Evolutionary conservation across 2,888 invertebrate genomes (phyloP).

Genomic region (Dioctria rufipes): DNA sequence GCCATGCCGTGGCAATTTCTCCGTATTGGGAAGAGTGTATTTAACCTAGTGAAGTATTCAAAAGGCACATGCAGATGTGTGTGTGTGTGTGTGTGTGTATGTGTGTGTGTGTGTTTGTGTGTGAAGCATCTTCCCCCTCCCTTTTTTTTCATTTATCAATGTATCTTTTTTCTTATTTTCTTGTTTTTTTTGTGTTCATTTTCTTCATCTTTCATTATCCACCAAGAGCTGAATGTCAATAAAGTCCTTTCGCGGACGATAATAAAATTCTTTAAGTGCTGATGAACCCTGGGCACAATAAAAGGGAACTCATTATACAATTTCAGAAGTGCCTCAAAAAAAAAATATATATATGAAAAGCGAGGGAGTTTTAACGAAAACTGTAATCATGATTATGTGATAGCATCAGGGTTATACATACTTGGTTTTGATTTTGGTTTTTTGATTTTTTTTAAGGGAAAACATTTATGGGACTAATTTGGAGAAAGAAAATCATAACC

Average conservation of each 20-base stretch:
- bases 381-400: conserved; percentile 43
- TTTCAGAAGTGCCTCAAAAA: conserved; percentile 37
- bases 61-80: conserved; percentile 12
- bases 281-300: conserved; percentile 48
- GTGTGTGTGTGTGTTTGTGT: background rate
- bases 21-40: conserved; percentile 16
- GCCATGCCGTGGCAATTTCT: background rate
- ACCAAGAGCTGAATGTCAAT: conserved; percentile 41
- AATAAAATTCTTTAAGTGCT: conserved; percentile 52
- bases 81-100: background rate
- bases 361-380: background rate
- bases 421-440: conserved; percentile 18
- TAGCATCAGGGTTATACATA: conserved; percentile 8
- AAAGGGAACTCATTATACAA: conserved; percentile 47
- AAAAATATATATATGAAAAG: conserved; percentile 7
- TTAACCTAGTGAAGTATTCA: conserved; percentile 22
- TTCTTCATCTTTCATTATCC: conserved; percentile 48
- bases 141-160: background rate
- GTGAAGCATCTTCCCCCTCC: background rate
- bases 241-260: conserved; percentile 44
- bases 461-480: conserved; percentile 22
- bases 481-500: background rate
- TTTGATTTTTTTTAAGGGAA: background rate
- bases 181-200: conserved; percentile 26
- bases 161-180: conserved; percentile 11